Base-by-base conservation (phyloP, 2,888 invertebrate genomes). In the Hirtodrosophila alboralis region DNA sequence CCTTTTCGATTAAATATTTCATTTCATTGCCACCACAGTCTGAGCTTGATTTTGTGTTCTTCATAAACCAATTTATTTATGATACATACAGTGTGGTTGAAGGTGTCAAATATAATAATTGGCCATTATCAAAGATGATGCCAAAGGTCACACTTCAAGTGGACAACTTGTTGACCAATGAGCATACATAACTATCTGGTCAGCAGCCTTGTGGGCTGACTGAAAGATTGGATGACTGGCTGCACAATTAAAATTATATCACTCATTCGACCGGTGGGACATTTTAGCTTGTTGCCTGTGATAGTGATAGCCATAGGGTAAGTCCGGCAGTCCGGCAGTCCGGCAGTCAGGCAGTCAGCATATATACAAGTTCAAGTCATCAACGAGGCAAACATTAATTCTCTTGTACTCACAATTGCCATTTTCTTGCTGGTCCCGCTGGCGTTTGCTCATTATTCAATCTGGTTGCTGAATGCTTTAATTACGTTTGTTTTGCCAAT, bases 401-500 rank as follows among this genome's bases (percentile, higher is more conserved):
- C 56, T 38, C 38, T 53, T 10, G 16, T 31, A n/a, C 18, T 21
- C 18, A n/a, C 23, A 37, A 10, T 13, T 23, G 37, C 37, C 60
- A 27, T 18, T 52, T 14, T 34, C 12, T 8, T 21, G 27, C 31
- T 44, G 16, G 6, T 33, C 7, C 18, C 30, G 23, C 16, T 34
- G 52, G 60, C 59, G 65, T 70, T 81, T 81, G 62, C 66, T 77
- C 70, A 81, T 75, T 74, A 71, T 68, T 71, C 83, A 83, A 85
- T 81, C 81, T 64, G 67, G 33, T 54, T 60, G 67, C 70, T 74
- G 66, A 79, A 83, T 75, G 74, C 62, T 64, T 76, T 71, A 85
- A 85, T 81, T 83, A 70, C 84, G 66, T 84, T 85, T 74, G 63
- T 56, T 74, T 71, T 70, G 37, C 76, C 80, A 81, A 81, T 86